Evolutionary conservation across 2,797 vertebrate genomes (phyloP), one percentile per base, ranked within the genome.

Genomic region (Oophaga sylvatica): DNA sequence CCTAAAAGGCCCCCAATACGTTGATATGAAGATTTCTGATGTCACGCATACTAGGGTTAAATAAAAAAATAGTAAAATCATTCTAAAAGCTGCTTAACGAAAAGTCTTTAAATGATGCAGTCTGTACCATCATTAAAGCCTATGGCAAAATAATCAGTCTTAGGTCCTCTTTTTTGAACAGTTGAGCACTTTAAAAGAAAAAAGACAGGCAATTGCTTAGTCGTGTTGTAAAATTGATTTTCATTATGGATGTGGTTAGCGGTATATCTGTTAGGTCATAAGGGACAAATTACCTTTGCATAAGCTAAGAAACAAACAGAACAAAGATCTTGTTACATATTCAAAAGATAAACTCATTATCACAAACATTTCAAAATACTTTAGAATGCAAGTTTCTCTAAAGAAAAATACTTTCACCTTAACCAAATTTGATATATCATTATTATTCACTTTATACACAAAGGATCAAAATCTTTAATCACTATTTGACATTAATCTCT

Each of bases 201-300:
- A 95, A 95, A 94, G 93, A 78, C 84, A 92, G 94, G 92, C 95
- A 95, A 96, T 95, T 95, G 94, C 95, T 95, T 94, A 95, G 94
- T 95, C 95, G 96, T 94, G 95, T 92, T 91, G 90, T 93, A 90
- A 80, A 93, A 97, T 96, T 95, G 95, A 97, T 97, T 96, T 95
- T 95, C 94, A 95, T 96, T 95, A 94, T 94, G 91, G 93, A 96
- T 95, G 93, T 91, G 93, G 93, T 93, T 93, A 93, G 92, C 80
- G 88, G 91, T 92, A 92, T 92, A 91, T 92, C 87, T 94, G 93
- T 94, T 95, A 95, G 94, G 94, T 95, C 96, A 94, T 90, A 68
- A 86, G 92, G 94, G 93, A 93, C 87, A 92, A 80, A 93, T 91
- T 92, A 92, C 90, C 93, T 94, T 91, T 93, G 94, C 93, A 96